Evolutionary conservation across 37 sponge, comb jelly and placozoan genomes (phyloP), one percentile per base, ranked within the genome.

Genomic region (Crambe crambe): DNA sequence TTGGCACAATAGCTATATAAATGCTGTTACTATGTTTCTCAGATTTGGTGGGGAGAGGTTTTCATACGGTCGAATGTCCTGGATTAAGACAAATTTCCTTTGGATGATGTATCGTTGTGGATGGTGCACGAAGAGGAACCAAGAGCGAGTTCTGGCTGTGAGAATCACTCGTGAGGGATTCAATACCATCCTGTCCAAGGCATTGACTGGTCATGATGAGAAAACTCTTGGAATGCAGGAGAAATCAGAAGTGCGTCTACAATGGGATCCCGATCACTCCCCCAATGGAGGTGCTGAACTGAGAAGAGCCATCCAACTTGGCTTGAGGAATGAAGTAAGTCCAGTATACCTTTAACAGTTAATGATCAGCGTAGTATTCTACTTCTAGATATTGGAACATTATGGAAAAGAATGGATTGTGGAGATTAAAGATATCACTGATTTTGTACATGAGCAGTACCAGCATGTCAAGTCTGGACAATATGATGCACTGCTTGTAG

Each of bases 41-140:
- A n/a, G n/a, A n/a, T n/a, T 92, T 88, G 93, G 93, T 56, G 93
- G 93, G 10, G 77, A 68, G 27, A 59, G 34, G 27, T 92, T 88
- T 76, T 88, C 85, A 0, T 92, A 77, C 70, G 60, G n/a, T 4
- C 62, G 93, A 22, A 92, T 92, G 93, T 92, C 93, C 0, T 93
- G 94, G 94, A 89, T 93, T 51, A 89, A 93, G 80, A 86, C 94
- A 21, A 93, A 93, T 66, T 89, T 89, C 84, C 80, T 93, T 18
- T 93, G 94, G 94, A 93, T 89, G 90, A 93, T 89, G 90, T 86
- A 89, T 58, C 65, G 94, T 25, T 73, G 80, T 76, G 86, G 89
- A 15, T 92, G 93, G 93, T 85, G 82, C 36, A 69, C 87, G 5
- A 89, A 89, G 74, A 72, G 44, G 23, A 29, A 39, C 42, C 90